Base-by-base conservation (phyloP, 2,797 vertebrate species). In the Tapera naevia region DNA sequence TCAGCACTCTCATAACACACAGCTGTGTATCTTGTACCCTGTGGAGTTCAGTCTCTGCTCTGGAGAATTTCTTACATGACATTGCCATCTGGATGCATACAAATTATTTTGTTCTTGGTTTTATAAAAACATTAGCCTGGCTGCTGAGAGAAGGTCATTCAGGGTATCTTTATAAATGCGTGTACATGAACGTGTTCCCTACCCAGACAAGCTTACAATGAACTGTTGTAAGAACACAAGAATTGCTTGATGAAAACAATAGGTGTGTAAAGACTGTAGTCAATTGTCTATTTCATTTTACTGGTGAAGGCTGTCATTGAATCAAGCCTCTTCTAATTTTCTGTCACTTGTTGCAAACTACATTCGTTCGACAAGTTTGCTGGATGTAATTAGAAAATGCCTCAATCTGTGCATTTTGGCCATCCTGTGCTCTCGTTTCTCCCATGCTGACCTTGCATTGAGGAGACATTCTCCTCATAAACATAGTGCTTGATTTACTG, bases 51-150 rank as follows among this genome's bases (percentile, higher is more conserved):
- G 69, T 65, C 84, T 66, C 66, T 86, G 66, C 94, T 93, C 88
- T 86, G 57, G 91, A 96, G 93, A 93, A 89, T 82, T 93, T 39
- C 86, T 96, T 94, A 96, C 90, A 94, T 84, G 94, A 71, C 80
- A 90, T 39, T 91, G 79, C 84, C 93, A 96, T 97, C 93, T 97
- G 93, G 94, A 95, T 86, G 85, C 89, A 88, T 90, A 86, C 70
- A 86, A 94, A 91, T 89, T 89, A 83, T 84, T 91, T 94, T 91
- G 90, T 89, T 94, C 91, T 94, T 80, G 54, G 76, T 70, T 93
- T 91, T 67, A 81, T 69, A 89, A 89, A 95, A 90, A 74, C 67
- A 70, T 81, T 79, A 87, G 54, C 72, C 46, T 92, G 86, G 62
- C 58, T 93, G 76, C 60, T 3, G 8, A 67, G 82, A 45, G 50